Evolutionary conservation across 1,140 invertebrate species (phyloP).

Genomic region (Cyrtorhinus lividipennis): DNA sequence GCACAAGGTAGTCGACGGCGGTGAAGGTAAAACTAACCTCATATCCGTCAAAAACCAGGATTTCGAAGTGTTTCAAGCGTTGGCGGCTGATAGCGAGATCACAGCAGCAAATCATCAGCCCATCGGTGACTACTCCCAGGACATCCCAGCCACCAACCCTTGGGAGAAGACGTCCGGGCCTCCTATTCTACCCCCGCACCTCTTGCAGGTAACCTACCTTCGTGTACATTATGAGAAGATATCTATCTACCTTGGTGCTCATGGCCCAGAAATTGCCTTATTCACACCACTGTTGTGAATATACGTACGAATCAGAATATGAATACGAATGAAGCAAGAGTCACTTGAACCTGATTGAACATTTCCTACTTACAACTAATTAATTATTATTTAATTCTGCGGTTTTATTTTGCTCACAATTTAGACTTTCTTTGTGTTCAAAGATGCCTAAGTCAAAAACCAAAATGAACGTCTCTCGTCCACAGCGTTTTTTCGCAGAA

Average conservation of each 20-base stretch:
- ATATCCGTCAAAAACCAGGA: constrained; percentile 84
- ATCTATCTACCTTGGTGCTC: background rate
- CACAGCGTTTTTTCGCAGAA: too few relatives aligned
- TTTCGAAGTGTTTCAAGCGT: constrained; percentile 95
- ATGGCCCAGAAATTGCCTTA: background rate
- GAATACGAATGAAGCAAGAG: background rate
- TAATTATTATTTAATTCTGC: too few relatives aligned
- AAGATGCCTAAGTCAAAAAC: too few relatives aligned
- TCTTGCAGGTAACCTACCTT: constrained; percentile 55
- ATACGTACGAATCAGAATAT: background rate
- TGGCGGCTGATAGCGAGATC: constrained; percentile 75
- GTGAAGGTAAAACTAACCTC: constrained; percentile 82
- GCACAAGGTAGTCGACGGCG: constrained; percentile 73
- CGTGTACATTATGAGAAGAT: background rate
- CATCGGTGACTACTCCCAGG: constrained; percentile 63
- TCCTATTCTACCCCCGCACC: constrained; percentile 89
- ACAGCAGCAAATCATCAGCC: constrained; percentile 23
- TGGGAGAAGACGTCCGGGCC: constrained; percentile 86
- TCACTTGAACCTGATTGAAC: background rate
- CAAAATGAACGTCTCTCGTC: too few relatives aligned
- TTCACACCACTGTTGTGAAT: background rate
- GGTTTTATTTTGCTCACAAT: too few relatives aligned
- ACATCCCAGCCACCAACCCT: constrained; percentile 75
- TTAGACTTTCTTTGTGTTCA: too few relatives aligned
- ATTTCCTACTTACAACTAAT: too few relatives aligned